A percentile compares a stretch with the other conserved stretches of the same genome.
Conservation (phyloP, 2,113 vertebrate species). For the cattle (Bos taurus) region ARS-UCD2.0 NC_037328.1:107031001-107031500, state of each 20-base stretch:
- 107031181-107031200: not conserved
- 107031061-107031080: not conserved
- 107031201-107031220: not conserved
- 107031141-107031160: not conserved
- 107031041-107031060: not conserved
- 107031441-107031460: not conserved
- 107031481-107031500: not conserved
- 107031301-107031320: slow-evolving; percentile 11
- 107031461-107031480: not conserved
- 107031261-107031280: not conserved
- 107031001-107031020: not conserved
- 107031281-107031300: not conserved
- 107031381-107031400: not conserved
- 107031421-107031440: not conserved
- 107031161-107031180: not conserved
- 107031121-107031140: not conserved
- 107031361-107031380: not conserved
- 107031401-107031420: not conserved
- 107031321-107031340: not conserved
- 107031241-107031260: not conserved
- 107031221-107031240: not conserved
- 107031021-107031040: not conserved
- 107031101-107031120: not conserved
- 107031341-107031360: not conserved
- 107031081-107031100: not conserved